phyloP scores from a whole-genome alignment of 2,113 vertebrate species.

The Alligator mississippiensis region DNA sequence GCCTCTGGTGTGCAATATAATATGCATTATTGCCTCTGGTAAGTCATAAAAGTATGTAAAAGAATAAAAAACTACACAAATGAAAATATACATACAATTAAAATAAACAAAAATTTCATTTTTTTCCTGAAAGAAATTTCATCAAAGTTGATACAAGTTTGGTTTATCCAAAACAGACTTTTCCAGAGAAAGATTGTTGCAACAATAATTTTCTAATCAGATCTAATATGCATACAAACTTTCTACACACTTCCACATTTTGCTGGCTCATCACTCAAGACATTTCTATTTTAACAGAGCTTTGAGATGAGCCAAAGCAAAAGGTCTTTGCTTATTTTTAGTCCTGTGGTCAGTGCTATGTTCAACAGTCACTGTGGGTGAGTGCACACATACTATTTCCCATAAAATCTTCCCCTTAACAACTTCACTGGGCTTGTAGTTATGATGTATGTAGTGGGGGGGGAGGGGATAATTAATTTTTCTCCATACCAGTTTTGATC shows the following conservation, averaged over 20 bases:
- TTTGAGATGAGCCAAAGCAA: slow-evolving; percentile 35
- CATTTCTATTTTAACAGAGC: slow-evolving; percentile 18
- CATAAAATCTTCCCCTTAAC: slow-evolving; percentile 24
- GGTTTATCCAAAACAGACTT: slow-evolving; percentile 31
- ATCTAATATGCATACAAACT: slow-evolving; percentile 1
- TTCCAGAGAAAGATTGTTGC: slow-evolving; percentile 37
- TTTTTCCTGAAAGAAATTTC: not conserved
- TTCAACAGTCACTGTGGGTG: slow-evolving; percentile 34
- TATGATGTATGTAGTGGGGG: not conserved
- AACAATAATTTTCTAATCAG: not conserved
- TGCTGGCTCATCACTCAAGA: not conserved
- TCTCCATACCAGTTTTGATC: slow-evolving; percentile 10
- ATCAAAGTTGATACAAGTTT: slow-evolving; percentile 23
- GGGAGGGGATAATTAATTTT: not conserved
- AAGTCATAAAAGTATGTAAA: not conserved
- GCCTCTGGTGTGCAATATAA: not conserved
- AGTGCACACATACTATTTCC: not conserved
- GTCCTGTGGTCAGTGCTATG: not conserved
- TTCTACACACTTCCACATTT: slow-evolving; percentile 14
- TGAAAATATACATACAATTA: not conserved
- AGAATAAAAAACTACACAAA: not conserved
- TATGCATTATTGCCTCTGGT: not conserved
- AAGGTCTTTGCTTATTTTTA: not conserved
- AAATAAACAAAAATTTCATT: slow-evolving; percentile 14
- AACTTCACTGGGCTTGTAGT: slow-evolving; percentile 25